Conservation (phyloP, 2,888 invertebrate species). For the Copidosoma aretas region DNA sequence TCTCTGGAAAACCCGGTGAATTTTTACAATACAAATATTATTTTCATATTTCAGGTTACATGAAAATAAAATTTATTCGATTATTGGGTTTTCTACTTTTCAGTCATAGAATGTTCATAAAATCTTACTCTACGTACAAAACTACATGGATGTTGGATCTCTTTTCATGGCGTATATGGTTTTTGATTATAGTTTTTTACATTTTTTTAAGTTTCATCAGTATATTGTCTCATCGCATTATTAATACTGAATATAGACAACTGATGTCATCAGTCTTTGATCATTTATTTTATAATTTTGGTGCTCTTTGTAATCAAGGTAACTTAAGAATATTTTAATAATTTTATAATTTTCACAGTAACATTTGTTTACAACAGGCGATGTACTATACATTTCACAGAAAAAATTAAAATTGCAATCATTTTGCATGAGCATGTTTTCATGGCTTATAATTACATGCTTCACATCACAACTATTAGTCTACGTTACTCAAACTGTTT, state of each 20-base stretch:
- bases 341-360: not conserved
- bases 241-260: not conserved
- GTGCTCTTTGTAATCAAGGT: constrained; percentile 45
- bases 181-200: constrained; percentile 33
- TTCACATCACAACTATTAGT: constrained; percentile 45
- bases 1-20: constrained; percentile 36
- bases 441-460: constrained; percentile 38
- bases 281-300: constrained; percentile 46
- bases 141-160: constrained; percentile 45
- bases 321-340: constrained; percentile 3
- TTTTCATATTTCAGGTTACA: constrained; percentile 3
- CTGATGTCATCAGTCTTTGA: constrained; percentile 31
- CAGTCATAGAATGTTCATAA: constrained; percentile 39
- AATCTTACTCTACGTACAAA: constrained; percentile 19
- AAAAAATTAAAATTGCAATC: constrained; percentile 20
- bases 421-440: constrained; percentile 41
- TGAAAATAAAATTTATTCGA: too few species aligned
- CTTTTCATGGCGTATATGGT: constrained; percentile 40
- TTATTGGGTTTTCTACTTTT: not conserved
- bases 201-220: constrained; percentile 37
- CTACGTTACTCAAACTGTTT: constrained; percentile 39
- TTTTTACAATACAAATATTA: not conserved
- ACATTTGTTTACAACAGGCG: constrained; percentile 15
- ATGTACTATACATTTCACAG: constrained; percentile 11
- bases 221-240: constrained; percentile 31